Evolutionary conservation across 2,113 vertebrate genomes (phyloP).

Genomic region (Cavia porcellus): DNA sequence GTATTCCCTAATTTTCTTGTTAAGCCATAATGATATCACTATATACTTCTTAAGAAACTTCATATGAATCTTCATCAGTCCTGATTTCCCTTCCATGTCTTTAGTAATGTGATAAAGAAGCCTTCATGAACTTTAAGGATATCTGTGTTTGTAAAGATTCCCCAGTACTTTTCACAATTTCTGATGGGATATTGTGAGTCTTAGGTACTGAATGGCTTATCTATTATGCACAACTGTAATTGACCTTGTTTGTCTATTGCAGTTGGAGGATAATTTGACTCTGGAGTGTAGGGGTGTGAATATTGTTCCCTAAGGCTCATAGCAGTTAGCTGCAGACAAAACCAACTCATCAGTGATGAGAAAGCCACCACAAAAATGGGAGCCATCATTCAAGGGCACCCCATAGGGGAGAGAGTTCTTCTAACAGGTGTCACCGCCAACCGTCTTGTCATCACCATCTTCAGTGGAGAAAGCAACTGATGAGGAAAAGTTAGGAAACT

Average conservation of each 20-base stretch:
- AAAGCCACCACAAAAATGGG: slow-evolving; percentile 88
- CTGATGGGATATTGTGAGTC: not conserved
- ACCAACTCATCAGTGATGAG: slow-evolving; percentile 89
- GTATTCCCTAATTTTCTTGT: not conserved
- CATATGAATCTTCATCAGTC: not conserved
- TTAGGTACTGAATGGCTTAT: not conserved
- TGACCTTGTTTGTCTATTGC: not conserved
- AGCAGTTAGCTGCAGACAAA: slow-evolving; percentile 92
- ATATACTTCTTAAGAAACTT: not conserved
- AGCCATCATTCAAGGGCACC: slow-evolving; percentile 89
- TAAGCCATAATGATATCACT: not conserved
- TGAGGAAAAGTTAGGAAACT: not conserved
- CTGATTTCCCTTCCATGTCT: not conserved
- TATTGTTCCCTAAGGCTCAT: slow-evolving; percentile 86
- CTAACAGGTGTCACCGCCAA: slow-evolving; percentile 90
- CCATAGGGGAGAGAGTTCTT: slow-evolving; percentile 88
- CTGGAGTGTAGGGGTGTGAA: not conserved
- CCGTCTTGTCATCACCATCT: slow-evolving; percentile 87
- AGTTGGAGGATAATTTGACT: too few relatives aligned
- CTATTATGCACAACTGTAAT: not conserved
- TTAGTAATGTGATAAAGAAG: not conserved
- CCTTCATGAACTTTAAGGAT: not conserved
- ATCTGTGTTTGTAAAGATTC: not conserved
- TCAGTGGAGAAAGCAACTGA: slow-evolving; percentile 73
- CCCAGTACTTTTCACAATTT: rapidly evolving